A percentile compares a stretch with the other conserved stretches of the same genome.
These are phyloP conservation scores for Charaxes varanes DNA, from an alignment of 1,140 invertebrate genomes.

Conservation along the genomic window DNA sequence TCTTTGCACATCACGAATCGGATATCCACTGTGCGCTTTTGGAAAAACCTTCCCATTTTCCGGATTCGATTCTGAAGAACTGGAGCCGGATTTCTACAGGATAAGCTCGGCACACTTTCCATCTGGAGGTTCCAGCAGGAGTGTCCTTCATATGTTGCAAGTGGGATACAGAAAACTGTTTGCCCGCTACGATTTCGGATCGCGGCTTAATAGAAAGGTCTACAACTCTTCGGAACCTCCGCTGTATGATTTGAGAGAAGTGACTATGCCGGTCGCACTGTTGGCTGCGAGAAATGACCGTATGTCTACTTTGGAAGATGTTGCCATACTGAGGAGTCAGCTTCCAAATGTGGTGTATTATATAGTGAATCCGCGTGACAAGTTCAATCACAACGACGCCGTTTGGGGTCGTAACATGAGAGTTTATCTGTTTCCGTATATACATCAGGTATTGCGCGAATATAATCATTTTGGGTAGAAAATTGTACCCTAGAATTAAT, in stretches of 20 bases:
- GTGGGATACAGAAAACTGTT: conserved; percentile 56
- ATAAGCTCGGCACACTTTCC: conserved; percentile 15
- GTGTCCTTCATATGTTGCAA: conserved; percentile 77
- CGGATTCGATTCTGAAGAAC: conserved; percentile 20
- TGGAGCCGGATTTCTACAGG: conserved; percentile 15
- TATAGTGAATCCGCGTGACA: conserved; percentile 9
- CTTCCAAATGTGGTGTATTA: conserved; percentile 59
- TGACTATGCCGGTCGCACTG: conserved; percentile 73
- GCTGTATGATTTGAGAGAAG: conserved; percentile 68
- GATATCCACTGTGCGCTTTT: conserved; percentile 14
- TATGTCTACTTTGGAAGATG: conserved; percentile 72
- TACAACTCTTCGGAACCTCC: conserved; percentile 72
- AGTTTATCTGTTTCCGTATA: conserved; percentile 19
- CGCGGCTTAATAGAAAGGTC: conserved; percentile 49
- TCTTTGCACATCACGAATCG: conserved; percentile 1
- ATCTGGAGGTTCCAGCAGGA: conserved; percentile 74
- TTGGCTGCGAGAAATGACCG: conserved; percentile 76
- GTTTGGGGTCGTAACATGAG: conserved; percentile 19
- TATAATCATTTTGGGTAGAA: conserved; percentile 5
- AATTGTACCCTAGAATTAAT: no score
- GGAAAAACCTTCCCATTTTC: conserved; percentile 3
- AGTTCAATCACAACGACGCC: conserved; percentile 30
- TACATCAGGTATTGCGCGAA: conserved; percentile 7
- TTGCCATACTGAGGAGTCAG: conserved; percentile 53
- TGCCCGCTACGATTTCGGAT: conserved; percentile 68